Base-by-base conservation (phyloP, 2,888 invertebrate species). In the Branchellion lobata region DNA sequence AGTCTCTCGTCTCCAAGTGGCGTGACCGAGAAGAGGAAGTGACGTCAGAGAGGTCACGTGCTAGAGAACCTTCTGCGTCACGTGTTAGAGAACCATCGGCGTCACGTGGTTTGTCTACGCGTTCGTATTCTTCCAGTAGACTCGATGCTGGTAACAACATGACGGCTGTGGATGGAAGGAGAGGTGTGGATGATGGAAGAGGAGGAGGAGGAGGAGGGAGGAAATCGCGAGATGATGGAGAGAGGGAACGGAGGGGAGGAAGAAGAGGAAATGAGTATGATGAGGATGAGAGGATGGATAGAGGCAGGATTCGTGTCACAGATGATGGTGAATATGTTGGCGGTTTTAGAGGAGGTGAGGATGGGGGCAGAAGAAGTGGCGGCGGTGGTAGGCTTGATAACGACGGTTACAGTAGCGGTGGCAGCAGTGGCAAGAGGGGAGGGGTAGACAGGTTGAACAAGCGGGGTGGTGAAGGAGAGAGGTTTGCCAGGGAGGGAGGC, bases 1-100 rank as follows among this genome's bases (percentile, higher is more conserved):
- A 53, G 21, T 77, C 34, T 69, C 51, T 82, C 47, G 33, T 82
- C 33, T 80, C 79, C 2, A 73, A 79, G 47, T 82, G 82, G 82
- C 71, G 81, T 11, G 51, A 53, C 33, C 40, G 80, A 2, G 82
- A 82, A 78, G 80, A 80, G 34, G 31, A 29, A 1, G 36, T 29
- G 61, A 40, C 61, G 47, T 1, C 31, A 21, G 53, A 80, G 11
- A 33, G 31, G 29, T n/a, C n/a, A n/a, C n/a, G n/a, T n/a, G n/a
- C n/a, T n/a, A n/a, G n/a, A n/a, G 33, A n/a, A 33, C 51, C 75
- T 18, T 53, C 31, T 0, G 57, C 51, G 29, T 33, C 53, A 36
- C n/a, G 2, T 18, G 40, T 1, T 5, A 65, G 34, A 77, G 34
- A 34, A 14, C 18, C 14, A 18, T n/a, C 34, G 18, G 27, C n/a